Evolutionary conservation across 2,113 vertebrate genomes (phyloP).

Genomic region (Orientallactaga bullata): DNA sequence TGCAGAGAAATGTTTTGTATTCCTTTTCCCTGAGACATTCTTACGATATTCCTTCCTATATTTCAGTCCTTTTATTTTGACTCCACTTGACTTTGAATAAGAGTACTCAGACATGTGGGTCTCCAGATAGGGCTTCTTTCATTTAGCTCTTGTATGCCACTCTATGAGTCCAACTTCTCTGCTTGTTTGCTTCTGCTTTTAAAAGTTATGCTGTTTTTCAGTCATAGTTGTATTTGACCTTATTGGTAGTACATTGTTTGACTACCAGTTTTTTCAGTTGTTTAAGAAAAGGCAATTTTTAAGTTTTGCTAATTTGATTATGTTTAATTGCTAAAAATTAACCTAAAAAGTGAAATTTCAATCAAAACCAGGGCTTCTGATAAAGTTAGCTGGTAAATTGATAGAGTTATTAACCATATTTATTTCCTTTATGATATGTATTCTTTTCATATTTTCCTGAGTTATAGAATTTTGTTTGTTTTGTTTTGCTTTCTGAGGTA

Average conservation of each 20-base stretch:
- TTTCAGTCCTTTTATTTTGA: slow-evolving; percentile 52
- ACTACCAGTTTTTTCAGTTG: slow-evolving; percentile 16
- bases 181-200: slow-evolving; percentile 13
- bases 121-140: not conserved
- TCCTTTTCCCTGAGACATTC: not conserved
- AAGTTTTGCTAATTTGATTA: slow-evolving; percentile 36
- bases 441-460: slow-evolving; percentile 30
- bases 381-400: slow-evolving; percentile 44
- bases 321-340: slow-evolving; percentile 36
- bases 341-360: slow-evolving; percentile 18
- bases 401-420: slow-evolving; percentile 10
- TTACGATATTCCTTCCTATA: not conserved
- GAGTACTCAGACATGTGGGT: not conserved
- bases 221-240: not conserved
- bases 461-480: slow-evolving; percentile 47
- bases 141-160: not conserved
- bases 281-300: slow-evolving; percentile 37
- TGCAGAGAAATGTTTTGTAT: slow-evolving; percentile 30
- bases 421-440: slow-evolving; percentile 9
- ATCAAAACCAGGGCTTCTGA: slow-evolving; percentile 40
- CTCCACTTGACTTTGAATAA: not conserved
- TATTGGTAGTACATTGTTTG: not conserved
- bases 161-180: not conserved
- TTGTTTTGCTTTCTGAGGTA: too few species aligned
- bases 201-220: not conserved